Percentiles rank a stretch among this genome's conserved stretches.
These are phyloP conservation scores for Rhagologus leucostigma DNA, from an alignment of 2,113 vertebrate species.

Conservation along the genomic window DNA sequence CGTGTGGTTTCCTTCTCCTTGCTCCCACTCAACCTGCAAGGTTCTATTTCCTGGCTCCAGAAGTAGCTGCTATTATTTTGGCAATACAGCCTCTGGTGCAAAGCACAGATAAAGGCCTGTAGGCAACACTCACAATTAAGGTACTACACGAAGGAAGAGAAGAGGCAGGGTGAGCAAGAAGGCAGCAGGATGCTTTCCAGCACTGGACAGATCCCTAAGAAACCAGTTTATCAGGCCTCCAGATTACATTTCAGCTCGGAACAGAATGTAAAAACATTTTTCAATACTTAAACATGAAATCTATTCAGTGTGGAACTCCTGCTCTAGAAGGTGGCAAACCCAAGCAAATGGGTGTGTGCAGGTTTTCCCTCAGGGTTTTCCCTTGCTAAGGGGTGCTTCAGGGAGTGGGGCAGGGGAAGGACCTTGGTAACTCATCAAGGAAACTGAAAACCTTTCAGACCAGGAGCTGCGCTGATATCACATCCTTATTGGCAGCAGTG, in stretches of 20 bases:
- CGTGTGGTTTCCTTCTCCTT: background rate
- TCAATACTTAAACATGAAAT: background rate
- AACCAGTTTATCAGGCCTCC: background rate
- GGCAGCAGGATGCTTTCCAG: background rate
- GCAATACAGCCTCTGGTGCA: background rate
- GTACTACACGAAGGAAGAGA: background rate
- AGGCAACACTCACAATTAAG: background rate
- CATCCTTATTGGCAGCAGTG: accelerated
- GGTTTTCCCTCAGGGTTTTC: background rate
- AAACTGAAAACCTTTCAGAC: background rate
- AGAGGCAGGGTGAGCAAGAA: background rate
- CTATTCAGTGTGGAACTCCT: background rate
- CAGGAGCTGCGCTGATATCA: background rate
- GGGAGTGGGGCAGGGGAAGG: background rate
- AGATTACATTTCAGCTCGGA: background rate
- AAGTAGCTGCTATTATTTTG: background rate
- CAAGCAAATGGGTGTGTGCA: accelerated
- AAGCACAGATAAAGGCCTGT: background rate
- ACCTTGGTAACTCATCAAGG: accelerated
- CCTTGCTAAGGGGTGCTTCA: background rate
- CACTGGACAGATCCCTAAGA: background rate
- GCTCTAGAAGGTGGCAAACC: background rate
- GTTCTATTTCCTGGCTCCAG: background rate
- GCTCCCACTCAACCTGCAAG: background rate
- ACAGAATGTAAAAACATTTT: background rate